phyloP scores from a whole-genome alignment of 1,140 invertebrate genomes.

The Euglossa dilemma region DNA sequence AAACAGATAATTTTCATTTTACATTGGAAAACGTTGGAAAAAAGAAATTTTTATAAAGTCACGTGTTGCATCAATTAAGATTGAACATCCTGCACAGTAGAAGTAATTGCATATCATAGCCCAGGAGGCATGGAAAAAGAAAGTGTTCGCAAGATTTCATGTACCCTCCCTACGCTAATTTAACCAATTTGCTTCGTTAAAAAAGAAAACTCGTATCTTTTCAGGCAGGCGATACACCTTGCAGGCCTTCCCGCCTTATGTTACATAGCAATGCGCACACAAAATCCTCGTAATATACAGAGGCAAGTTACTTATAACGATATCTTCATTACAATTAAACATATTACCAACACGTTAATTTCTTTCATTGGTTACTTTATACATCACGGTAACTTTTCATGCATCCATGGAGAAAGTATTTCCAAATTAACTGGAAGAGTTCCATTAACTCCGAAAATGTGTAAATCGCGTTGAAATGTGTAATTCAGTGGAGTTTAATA shows the following conservation, averaged over 20 bases:
- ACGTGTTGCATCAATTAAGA: background rate
- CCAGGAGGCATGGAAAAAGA: background rate
- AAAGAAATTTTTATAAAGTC: background rate
- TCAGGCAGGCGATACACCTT: constrained; percentile 90
- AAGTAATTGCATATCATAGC: background rate
- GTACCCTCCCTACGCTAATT: background rate
- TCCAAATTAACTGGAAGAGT: no score
- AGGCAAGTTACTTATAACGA: constrained; percentile 80
- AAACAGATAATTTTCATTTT: no score
- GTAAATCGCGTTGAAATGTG: background rate
- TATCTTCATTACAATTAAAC: background rate
- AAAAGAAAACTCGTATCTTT: constrained; percentile 24
- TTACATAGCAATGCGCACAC: constrained; percentile 87
- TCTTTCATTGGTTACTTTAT: background rate
- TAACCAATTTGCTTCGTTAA: background rate
- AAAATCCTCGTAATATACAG: constrained; percentile 86
- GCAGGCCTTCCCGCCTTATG: constrained; percentile 88
- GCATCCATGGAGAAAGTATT: no score
- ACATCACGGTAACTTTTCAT: background rate
- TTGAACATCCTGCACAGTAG: background rate
- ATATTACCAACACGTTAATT: background rate
- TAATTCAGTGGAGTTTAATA: background rate
- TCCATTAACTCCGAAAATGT: background rate
- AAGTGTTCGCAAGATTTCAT: no score
- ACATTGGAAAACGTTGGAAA: no score